phyloP scores from a whole-genome alignment of 2,113 vertebrate genomes.

The Chloebia gouldiae region DNA sequence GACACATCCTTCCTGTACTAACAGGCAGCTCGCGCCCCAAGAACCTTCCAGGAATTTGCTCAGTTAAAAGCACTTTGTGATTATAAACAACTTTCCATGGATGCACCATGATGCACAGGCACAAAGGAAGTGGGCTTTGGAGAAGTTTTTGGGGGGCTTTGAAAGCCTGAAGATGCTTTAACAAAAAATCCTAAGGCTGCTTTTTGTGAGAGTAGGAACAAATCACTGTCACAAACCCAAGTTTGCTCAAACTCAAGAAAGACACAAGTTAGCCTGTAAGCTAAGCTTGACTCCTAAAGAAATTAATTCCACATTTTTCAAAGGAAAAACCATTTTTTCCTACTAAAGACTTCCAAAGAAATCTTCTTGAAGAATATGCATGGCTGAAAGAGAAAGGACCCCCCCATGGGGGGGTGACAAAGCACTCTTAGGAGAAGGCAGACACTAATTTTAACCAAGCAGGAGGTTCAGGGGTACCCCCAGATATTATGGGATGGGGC shows the following conservation, averaged over 20 bases:
- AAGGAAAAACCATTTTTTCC: not conserved
- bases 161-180: not conserved
- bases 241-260: not conserved
- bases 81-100: accelerated
- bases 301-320: not conserved
- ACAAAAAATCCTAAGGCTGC: accelerated
- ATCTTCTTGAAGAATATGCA: not conserved
- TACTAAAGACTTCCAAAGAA: not conserved
- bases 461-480: not conserved
- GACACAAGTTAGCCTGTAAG: not conserved
- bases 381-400: not conserved
- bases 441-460: not conserved
- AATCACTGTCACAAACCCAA: not conserved
- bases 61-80: not conserved
- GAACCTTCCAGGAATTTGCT: not conserved
- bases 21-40: not conserved
- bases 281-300: not conserved
- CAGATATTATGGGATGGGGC: not conserved
- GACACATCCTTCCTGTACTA: not conserved
- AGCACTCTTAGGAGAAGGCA: not conserved
- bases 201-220: not conserved
- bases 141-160: accelerated
- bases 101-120: accelerated
- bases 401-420: not conserved
- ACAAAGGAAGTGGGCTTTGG: not conserved